Conservation (phyloP, 2,113 vertebrate genomes). For the Esox niger region DNA sequence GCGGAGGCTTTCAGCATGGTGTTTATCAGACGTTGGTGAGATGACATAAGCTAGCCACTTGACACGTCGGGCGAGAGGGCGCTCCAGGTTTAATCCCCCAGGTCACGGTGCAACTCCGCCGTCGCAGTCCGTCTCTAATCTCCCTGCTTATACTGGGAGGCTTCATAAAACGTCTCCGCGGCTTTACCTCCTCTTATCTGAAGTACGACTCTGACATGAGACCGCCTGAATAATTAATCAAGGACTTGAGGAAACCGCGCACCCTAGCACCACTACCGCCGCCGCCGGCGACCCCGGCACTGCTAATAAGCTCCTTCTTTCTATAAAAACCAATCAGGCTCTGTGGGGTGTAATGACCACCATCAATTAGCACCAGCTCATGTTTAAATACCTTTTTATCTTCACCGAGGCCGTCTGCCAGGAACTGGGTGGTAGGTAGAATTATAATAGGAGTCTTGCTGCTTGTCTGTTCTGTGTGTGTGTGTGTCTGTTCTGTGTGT, state of each 20-base stretch:
- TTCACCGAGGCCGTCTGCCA: slow-evolving; percentile 33
- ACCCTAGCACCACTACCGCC: not conserved
- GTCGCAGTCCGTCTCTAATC: slow-evolving; percentile 9
- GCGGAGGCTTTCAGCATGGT: not conserved
- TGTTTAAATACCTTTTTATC: slow-evolving; percentile 51
- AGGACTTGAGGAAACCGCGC: not conserved
- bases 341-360: slow-evolving; percentile 27
- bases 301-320: slow-evolving; percentile 1
- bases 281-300: not conserved
- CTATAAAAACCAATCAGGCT: slow-evolving; percentile 6
- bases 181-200: slow-evolving; percentile 25
- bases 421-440: slow-evolving; percentile 23
- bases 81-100: not conserved
- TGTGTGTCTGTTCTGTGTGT: not conserved
- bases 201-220: slow-evolving; percentile 21
- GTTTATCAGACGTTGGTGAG: slow-evolving; percentile 21
- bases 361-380: slow-evolving; percentile 42
- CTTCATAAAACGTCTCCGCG: not conserved
- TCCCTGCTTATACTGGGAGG: slow-evolving; percentile 10
- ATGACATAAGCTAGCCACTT: slow-evolving; percentile 28
- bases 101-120: not conserved
- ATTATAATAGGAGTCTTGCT: slow-evolving; percentile 34
- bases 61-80: slow-evolving; percentile 21
- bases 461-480: slow-evolving; percentile 4
- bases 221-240: not conserved